Conservation (phyloP, 2,888 invertebrate genomes). For the Drosophila kambysellisi region DNA sequence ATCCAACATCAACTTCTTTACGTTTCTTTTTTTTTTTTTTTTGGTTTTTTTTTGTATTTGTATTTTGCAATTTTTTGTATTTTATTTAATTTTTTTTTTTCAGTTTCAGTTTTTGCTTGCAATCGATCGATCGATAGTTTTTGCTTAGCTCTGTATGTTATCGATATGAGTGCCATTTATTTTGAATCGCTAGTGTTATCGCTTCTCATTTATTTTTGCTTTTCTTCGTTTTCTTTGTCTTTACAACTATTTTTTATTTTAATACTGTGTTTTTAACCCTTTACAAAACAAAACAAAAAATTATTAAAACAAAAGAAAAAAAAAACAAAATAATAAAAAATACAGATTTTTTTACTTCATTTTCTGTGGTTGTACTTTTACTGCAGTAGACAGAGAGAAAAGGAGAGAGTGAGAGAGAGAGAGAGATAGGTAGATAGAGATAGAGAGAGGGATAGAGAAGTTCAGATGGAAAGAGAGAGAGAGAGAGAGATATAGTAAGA, state of each 20-base stretch:
- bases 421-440: neutral
- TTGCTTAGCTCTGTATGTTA: slow-evolving; percentile 52
- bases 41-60: slow-evolving; percentile 86
- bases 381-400: slow-evolving; percentile 37
- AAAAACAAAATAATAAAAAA: slow-evolving; percentile 21
- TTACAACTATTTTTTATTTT: slow-evolving; percentile 52
- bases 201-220: slow-evolving; percentile 69
- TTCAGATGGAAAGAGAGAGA: slow-evolving; percentile 26
- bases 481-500: slow-evolving; percentile 24
- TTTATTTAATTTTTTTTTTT: slow-evolving; percentile 53
- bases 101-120: slow-evolving; percentile 78
- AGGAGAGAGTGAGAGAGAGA: slow-evolving; percentile 27
- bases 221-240: slow-evolving; percentile 77
- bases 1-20: slow-evolving; percentile 95
- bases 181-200: slow-evolving; percentile 44
- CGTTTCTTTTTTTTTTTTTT: slow-evolving; percentile 72
- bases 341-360: slow-evolving; percentile 27
- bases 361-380: slow-evolving; percentile 56
- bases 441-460: slow-evolving; percentile 22
- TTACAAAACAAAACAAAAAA: slow-evolving; percentile 39
- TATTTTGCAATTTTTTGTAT: slow-evolving; percentile 83
- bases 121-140: slow-evolving; percentile 65
- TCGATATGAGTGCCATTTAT: slow-evolving; percentile 58
- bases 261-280: slow-evolving; percentile 35
- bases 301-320: slow-evolving; percentile 10